Conservation (phyloP, 1,140 invertebrate species). For the Whitmania pigra region DNA sequence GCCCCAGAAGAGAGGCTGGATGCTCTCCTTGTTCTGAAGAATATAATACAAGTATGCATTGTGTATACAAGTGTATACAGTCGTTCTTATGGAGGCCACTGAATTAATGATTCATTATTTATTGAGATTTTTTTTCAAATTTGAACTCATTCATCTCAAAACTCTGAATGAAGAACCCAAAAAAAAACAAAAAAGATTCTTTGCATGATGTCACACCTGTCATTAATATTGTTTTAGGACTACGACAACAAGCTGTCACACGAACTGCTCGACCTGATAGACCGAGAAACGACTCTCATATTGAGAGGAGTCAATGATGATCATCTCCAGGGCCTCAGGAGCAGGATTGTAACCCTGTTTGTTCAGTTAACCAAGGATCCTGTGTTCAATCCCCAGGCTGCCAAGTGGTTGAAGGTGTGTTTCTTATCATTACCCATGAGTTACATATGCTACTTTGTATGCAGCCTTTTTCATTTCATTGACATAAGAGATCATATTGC, state of each 20-base stretch:
- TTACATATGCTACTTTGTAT: no score
- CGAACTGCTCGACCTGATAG: slow-evolving; percentile 43
- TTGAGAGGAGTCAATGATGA: slow-evolving; percentile 41
- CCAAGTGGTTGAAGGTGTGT: slow-evolving; percentile 38
- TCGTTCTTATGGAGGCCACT: not conserved
- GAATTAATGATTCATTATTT: no score
- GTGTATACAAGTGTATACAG: not conserved
- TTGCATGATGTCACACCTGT: no score
- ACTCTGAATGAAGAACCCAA: no score
- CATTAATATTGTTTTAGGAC: slow-evolving; percentile 33
- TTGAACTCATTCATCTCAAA: no score
- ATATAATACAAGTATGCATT: slow-evolving; percentile 40
- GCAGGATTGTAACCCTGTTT: slow-evolving; percentile 43
- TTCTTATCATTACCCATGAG: not conserved
- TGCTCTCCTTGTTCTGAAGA: slow-evolving; percentile 42
- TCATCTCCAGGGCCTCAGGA: slow-evolving; percentile 41
- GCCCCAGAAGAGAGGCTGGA: slow-evolving; percentile 43
- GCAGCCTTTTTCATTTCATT: not conserved
- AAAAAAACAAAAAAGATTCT: no score
- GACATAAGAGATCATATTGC: no score
- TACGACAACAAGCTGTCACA: slow-evolving; percentile 31
- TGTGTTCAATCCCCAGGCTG: slow-evolving; percentile 43
- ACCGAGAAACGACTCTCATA: slow-evolving; percentile 43
- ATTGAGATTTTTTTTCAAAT: no score
- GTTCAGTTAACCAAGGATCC: slow-evolving; percentile 44